A percentile compares a stretch with the other conserved stretches of the same genome.
These are phyloP conservation scores for Poeciliopsis gracilis DNA, from an alignment of 2,797 vertebrate genomes.

Conservation along the genomic window DNA sequence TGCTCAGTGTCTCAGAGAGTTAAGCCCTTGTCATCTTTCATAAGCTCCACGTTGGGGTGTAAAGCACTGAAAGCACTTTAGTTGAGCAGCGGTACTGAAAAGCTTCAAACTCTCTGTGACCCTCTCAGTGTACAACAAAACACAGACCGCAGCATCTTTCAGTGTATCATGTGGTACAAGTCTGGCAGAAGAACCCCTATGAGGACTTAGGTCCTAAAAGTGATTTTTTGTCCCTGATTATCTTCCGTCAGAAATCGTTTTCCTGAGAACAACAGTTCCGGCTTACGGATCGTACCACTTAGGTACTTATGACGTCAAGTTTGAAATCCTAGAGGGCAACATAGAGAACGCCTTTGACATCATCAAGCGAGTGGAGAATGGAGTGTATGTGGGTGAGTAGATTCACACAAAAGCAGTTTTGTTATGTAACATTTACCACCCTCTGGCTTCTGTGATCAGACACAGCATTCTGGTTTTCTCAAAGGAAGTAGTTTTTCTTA, in stretches of 20 bases:
- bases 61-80: slow-evolving; percentile 53
- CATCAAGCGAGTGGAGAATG: slow-evolving; percentile 89
- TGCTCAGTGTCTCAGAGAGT: slow-evolving; percentile 63
- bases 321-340: slow-evolving; percentile 94
- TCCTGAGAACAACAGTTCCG: slow-evolving; percentile 90
- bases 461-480: slow-evolving; percentile 51
- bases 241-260: slow-evolving; percentile 91
- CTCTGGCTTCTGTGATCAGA: slow-evolving; percentile 46
- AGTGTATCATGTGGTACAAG: slow-evolving; percentile 54
- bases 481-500: slow-evolving; percentile 41
- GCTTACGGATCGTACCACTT: slow-evolving; percentile 80
- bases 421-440: slow-evolving; percentile 26
- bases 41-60: slow-evolving; percentile 56
- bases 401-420: slow-evolving; percentile 54
- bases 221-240: slow-evolving; percentile 44
- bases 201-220: slow-evolving; percentile 36
- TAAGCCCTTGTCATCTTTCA: slow-evolving; percentile 69
- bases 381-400: slow-evolving; percentile 92
- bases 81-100: slow-evolving; percentile 48
- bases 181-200: slow-evolving; percentile 36
- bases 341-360: slow-evolving; percentile 92
- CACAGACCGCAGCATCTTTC: slow-evolving; percentile 37
- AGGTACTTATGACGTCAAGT: slow-evolving; percentile 87
- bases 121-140: slow-evolving; percentile 53
- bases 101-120: slow-evolving; percentile 58